Evolutionary conservation across 2,113 vertebrate genomes (phyloP).

Genomic region (Dolichotis patagonum): DNA sequence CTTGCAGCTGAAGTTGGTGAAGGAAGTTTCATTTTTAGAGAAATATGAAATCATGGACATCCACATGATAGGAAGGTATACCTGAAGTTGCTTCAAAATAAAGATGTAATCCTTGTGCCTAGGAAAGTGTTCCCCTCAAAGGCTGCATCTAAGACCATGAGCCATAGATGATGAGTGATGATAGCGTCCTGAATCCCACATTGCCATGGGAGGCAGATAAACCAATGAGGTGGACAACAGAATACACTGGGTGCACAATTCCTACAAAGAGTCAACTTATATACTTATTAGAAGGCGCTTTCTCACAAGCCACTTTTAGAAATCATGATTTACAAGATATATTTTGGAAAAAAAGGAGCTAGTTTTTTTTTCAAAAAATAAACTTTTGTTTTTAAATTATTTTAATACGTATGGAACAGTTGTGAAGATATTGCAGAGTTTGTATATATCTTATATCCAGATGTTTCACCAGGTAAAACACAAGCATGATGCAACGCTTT

Average conservation of each 20-base stretch:
- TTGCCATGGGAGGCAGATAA: background rate
- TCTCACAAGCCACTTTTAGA: background rate
- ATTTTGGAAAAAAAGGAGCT: background rate
- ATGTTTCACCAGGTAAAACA: background rate
- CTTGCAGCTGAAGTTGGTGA: background rate
- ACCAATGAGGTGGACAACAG: background rate
- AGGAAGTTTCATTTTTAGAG: background rate
- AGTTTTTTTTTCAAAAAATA: background rate
- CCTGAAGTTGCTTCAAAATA: background rate
- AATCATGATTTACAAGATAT: background rate
- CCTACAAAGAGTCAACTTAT: background rate
- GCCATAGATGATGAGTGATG: background rate
- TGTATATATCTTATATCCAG: accelerated
- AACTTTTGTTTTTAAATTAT: background rate
- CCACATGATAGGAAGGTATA: background rate
- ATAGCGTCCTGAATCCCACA: background rate
- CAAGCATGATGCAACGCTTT: background rate
- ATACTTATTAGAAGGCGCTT: background rate
- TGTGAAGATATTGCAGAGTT: background rate
- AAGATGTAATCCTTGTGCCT: background rate
- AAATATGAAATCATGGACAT: background rate
- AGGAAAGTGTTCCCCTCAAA: background rate
- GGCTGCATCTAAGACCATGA: background rate
- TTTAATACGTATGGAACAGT: background rate
- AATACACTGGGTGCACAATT: accelerated